phyloP scores from a whole-genome alignment of 2,888 invertebrate genomes.

The Lepidocyrtinus sp. region DNA sequence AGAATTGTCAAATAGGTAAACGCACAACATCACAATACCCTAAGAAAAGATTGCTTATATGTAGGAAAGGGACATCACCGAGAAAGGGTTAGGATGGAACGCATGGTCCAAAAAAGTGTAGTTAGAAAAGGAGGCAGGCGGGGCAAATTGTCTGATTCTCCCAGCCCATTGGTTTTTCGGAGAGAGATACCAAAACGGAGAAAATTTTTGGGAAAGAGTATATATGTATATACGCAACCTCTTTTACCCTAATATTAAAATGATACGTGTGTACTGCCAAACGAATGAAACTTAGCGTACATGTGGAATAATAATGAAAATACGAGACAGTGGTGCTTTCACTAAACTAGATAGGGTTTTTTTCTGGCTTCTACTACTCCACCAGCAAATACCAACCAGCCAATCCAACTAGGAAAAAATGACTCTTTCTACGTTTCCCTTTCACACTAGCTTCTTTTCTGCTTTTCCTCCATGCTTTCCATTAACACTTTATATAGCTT shows the following conservation, averaged over 20 bases:
- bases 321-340: background rate
- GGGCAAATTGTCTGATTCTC: conserved; percentile 57
- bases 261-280: conserved; percentile 1
- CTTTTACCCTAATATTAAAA: conserved; percentile 10
- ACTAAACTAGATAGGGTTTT: background rate
- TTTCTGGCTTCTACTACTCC: conserved; percentile 9
- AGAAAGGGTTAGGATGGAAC: conserved; percentile 20
- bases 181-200: conserved; percentile 36
- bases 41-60: no score
- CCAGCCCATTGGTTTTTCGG: conserved; percentile 58
- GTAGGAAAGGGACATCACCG: background rate
- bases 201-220: conserved; percentile 28
- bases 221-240: background rate
- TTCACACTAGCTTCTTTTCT: background rate
- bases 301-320: background rate
- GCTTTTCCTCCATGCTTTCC: conserved; percentile 10
- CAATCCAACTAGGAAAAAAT: conserved; percentile 15
- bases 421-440: conserved; percentile 20
- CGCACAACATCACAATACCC: background rate
- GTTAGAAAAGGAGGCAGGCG: conserved; percentile 55
- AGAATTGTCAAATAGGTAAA: no score
- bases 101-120: conserved; percentile 44
- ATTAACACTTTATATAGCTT: conserved; percentile 12
- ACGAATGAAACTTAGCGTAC: background rate
- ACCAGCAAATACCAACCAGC: conserved; percentile 19